Evolutionary conservation across 2,113 vertebrate species (phyloP), one percentile per base, ranked within the genome.

Genomic region (Pelecanus crispus): DNA sequence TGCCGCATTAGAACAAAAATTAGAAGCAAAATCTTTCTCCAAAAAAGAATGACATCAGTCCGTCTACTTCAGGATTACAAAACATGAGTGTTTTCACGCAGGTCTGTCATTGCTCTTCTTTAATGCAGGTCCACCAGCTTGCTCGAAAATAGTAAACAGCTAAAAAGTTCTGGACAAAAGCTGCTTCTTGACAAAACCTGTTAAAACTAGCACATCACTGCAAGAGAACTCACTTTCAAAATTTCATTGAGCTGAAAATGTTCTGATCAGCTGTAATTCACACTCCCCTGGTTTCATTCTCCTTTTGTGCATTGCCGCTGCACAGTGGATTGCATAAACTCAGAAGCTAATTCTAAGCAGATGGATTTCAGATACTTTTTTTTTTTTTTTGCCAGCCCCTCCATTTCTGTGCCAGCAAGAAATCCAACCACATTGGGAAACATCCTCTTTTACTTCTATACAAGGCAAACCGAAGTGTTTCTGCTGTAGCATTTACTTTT

Each of bases 371-470:
- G 62, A n/a, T n/a, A n/a, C n/a, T n/a, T 45, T 49, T 32, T 18
- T 49, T 56, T 86, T 59, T 86, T 59, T 85, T 78, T 73, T 88
- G 53, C 87, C 96, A 93, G 66, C 90, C 78, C 52, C 77, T 93
- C 90, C 66, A 81, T 87, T 90, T 91, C 73, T 68, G 70, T 94
- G 90, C 81, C 63, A 92, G 90, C 86, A 67, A 94, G 77, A 79
- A 94, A 84, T 7, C 49, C 82, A 97, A 80, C 56, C 77, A 42
- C 75, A 15, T 5, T 92, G 95, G 85, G 92, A 95, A 95, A 79
- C 71, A 36, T 94, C 42, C 71, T 88, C 32, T 91, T 83, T 84
- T 50, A 66, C 94, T 96, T 97, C 97, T 96, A 94, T 89, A 97
- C 94, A 96, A 96, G 96, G 96, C 80, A 94, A 97, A 96, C 79